Conservation (phyloP, 2,797 vertebrate genomes). For the Euthynnus affinis region DNA sequence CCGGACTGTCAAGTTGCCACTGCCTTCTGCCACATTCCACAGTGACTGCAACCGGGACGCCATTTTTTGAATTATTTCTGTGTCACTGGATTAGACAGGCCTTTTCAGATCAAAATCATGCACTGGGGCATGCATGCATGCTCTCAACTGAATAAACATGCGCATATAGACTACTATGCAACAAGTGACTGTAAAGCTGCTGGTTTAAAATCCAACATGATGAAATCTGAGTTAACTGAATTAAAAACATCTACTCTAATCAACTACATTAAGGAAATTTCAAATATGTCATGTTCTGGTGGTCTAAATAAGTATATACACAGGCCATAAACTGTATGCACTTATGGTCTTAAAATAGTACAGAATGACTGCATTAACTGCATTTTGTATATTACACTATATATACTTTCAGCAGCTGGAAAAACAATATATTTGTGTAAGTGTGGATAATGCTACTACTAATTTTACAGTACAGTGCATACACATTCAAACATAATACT, state of each 20-base stretch:
- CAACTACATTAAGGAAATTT: not conserved
- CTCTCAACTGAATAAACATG: not conserved
- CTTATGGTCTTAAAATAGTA: constrained; percentile 16
- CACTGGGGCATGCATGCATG: not conserved
- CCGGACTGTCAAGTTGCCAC: constrained; percentile 82
- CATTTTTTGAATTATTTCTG: constrained; percentile 61
- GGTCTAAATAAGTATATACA: constrained; percentile 3
- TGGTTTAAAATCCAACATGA: not conserved
- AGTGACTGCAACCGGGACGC: constrained; percentile 53
- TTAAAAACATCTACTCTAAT: not conserved
- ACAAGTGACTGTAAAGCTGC: not conserved
- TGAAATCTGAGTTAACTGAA: not conserved
- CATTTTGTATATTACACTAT: not conserved
- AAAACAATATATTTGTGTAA: constrained; percentile 5
- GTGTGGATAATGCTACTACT: constrained; percentile 6
- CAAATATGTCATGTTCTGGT: not conserved
- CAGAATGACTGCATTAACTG: not conserved
- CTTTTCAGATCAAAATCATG: constrained; percentile 27
- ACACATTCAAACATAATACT: constrained; percentile 22
- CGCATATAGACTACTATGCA: not conserved
- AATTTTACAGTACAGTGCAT: constrained; percentile 11
- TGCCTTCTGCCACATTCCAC: constrained; percentile 68
- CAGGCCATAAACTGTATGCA: not conserved
- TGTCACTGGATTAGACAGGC: constrained; percentile 53
- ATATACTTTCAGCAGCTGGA: not conserved